Base-by-base conservation (phyloP, 1,140 invertebrate species). In the Microvelia longipes region DNA sequence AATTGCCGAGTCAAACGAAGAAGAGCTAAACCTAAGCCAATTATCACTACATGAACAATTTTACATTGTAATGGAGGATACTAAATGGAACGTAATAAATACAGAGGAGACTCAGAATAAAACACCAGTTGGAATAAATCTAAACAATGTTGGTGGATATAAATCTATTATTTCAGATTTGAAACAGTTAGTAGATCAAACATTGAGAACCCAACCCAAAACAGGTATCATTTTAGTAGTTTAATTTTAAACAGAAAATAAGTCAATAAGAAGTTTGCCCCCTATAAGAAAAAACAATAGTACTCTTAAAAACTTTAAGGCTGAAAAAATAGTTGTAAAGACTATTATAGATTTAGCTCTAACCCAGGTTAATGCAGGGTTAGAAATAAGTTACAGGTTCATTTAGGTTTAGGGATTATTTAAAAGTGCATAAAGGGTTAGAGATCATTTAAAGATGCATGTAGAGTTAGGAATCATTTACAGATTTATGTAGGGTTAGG, bases 81-180 rank as follows among this genome's bases (percentile, higher is more conserved):
- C 70, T 27, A 30, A 13, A 24, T 69, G 35, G 65, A 60, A 50
- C 5, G 14, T 66, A 15, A 28, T 60, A 26, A 68, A 77, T 76
- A 71, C 76, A 79, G 68, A 80, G 77, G 29, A 76, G 77, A 75
- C 69, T 75, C 26, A 29, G 30, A 15, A 74, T n/a, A 69, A 71
- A 69, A 29, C 15, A 28, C 35, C 72, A 67, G 72, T 69, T 68
- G 68, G 67, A 2, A 72, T 69, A 67, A 78, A 80, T 73, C 71
- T 81, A n/a, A 69, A 71, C 62, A 77, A 83, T 72, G 77, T 86
- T 67, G 87, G 85, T 61, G 88, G 35, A 29, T 26, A 69, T 26
- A 25, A 66, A 29, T n/a, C 29, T 19, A 26, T 29, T 28, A 29
- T 29, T 30, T 5, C 24, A 5, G 28, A 66, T 2, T 66, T 66